Evolutionary conservation across 2,888 invertebrate species (phyloP), one percentile per base, ranked within the genome.

Genomic region (Oligia strigilis): DNA sequence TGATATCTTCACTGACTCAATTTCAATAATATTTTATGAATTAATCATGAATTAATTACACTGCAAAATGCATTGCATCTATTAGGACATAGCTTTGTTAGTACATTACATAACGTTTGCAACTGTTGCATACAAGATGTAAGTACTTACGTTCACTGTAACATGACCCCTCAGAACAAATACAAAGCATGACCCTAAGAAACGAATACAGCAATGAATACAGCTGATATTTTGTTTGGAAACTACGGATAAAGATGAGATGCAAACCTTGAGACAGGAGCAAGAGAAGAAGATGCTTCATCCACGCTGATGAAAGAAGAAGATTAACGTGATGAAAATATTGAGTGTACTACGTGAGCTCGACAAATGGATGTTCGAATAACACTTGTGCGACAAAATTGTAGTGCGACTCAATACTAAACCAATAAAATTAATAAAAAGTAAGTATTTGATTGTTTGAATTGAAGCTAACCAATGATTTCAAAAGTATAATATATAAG

Each of bases 71-170:
- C 72, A 82, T 80, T 83, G 65, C 29, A 64, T 75, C 70, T 69
- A 77, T 82, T 79, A 72, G 19, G 91, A 93, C 84, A 65, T 90
- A 65, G 74, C 91, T 60, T 79, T 90, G 79, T 66, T 91, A n/a
- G 87, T 93, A 69, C 94, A 94, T 86, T 93, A 92, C 73, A 65
- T 92, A 40, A 91, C 92, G 1, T 86, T 93, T 64, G 87, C 91
- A 13, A 49, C 93, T 65, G 86, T 94, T 43, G 11, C 92, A 64
- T 92, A 91, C 78, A 84, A 85, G 52, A 23, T 89, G 29, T 83
- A 78, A 1, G 0, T 29, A 29, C 29, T 29, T 29, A 29, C 43
- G 83, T 85, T 8, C 78, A 83, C 83, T 89, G 8, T 60, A 29
- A 49, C 40, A 40, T 40, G 5, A 40, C 5, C 40, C 40, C 40